Evolutionary conservation across 92 coral and sea anemone genomes (phyloP).

Genomic region (Micromussa lordhowensis): DNA sequence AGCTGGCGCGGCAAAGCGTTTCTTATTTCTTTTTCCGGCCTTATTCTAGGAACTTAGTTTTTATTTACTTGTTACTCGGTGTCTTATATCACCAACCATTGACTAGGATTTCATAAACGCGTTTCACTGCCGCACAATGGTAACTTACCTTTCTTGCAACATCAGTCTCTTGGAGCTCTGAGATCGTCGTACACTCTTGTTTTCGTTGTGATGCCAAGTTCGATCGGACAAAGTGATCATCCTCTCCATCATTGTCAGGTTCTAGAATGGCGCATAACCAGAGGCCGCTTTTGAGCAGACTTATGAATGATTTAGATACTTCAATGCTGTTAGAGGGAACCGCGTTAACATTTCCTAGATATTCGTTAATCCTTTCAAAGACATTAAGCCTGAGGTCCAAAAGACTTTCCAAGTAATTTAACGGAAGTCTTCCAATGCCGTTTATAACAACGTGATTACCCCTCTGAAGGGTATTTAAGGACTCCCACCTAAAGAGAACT

Average conservation of each 20-base stretch:
- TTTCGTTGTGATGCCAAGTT: neutral
- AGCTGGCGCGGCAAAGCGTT: too few species aligned
- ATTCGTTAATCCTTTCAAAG: neutral
- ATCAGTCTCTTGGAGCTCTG: neutral
- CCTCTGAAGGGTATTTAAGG: neutral
- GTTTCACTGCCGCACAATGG: too few species aligned
- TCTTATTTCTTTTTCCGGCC: too few species aligned
- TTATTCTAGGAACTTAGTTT: too few species aligned
- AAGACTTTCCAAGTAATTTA: constrained; percentile 9
- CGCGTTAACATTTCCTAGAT: neutral
- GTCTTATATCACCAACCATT: too few species aligned
- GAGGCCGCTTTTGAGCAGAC: constrained; percentile 1
- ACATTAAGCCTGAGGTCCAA: neutral
- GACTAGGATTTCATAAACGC: too few species aligned
- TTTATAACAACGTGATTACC: constrained; percentile 1
- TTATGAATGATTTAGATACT: neutral
- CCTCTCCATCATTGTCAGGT: neutral
- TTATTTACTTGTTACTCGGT: too few species aligned
- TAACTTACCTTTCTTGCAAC: constrained; percentile 24
- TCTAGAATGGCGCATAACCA: constrained; percentile 17
- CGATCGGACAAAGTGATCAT: neutral
- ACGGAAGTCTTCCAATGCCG: constrained; percentile 23
- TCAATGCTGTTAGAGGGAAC: neutral
- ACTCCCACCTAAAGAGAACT: constrained; percentile 6
- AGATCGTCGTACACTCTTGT: neutral